Evolutionary conservation across 2,797 vertebrate species (phyloP).

Genomic region (Margarornis squamiger): DNA sequence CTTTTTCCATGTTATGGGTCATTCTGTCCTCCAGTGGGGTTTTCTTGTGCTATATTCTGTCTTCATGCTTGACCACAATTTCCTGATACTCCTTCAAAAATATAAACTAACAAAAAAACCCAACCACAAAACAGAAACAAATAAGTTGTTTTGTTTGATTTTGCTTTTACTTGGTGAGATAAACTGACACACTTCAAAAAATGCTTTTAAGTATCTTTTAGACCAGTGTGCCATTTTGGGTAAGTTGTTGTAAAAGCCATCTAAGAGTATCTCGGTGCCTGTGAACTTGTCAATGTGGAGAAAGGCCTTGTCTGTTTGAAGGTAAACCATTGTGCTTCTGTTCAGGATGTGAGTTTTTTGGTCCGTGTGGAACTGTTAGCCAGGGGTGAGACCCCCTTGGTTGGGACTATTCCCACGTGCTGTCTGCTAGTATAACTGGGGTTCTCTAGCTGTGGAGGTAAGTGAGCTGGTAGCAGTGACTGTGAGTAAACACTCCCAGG

Average conservation of each 20-base stretch:
- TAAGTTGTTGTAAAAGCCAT: background rate
- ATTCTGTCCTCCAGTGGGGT: background rate
- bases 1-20: background rate
- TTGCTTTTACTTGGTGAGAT: background rate
- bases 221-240: background rate
- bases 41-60: background rate
- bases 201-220: background rate
- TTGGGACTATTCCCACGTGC: accelerated
- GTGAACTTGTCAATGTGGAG: background rate
- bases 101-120: background rate
- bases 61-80: background rate
- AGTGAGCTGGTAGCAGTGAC: background rate
- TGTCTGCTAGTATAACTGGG: background rate
- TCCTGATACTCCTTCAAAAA: background rate
- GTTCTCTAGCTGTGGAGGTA: background rate
- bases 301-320: background rate
- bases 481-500: background rate
- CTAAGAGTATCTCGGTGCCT: background rate
- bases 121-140: background rate
- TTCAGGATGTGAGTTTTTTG: background rate
- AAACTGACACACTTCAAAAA: background rate
- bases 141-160: background rate
- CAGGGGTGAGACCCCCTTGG: accelerated
- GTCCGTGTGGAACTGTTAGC: accelerated
- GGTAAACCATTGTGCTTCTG: background rate